Conservation (phyloP, 1,140 invertebrate species). For the Drosophila nasuta region DNA sequence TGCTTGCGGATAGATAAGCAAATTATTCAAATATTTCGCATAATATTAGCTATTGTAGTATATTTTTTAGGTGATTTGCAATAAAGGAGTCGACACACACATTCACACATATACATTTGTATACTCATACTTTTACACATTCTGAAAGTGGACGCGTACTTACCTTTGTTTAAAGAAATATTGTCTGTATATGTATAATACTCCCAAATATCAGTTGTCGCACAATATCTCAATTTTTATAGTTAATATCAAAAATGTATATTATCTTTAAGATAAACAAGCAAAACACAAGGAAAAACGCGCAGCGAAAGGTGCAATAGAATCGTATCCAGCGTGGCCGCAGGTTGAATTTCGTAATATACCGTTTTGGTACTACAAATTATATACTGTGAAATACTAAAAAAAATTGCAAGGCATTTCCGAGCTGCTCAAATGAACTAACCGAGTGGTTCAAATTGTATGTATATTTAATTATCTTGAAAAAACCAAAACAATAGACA, state of each 20-base stretch:
- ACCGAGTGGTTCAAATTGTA: neutral
- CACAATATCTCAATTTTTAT: constrained; percentile 7
- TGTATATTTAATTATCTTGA: no score
- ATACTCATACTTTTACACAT: neutral
- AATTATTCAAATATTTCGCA: constrained; percentile 9
- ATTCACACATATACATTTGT: neutral
- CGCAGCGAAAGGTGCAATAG: constrained; percentile 48
- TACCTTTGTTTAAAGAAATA: constrained; percentile 51
- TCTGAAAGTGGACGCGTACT: constrained; percentile 28
- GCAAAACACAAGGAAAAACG: constrained; percentile 52
- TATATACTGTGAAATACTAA: neutral
- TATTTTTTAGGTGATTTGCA: neutral
- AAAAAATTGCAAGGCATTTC: neutral
- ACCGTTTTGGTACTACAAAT: neutral
- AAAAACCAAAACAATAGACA: no score
- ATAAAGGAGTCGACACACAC: constrained; percentile 1
- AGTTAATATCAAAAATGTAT: constrained; percentile 20
- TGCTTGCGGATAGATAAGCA: constrained; percentile 42
- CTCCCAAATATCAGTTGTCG: neutral
- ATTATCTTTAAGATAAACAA: constrained; percentile 46
- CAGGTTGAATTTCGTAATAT: neutral
- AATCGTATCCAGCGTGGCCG: neutral
- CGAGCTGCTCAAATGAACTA: neutral
- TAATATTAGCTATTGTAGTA: neutral
- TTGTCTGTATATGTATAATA: constrained; percentile 8